Conservation (phyloP, 2,113 vertebrate genomes). For the Neotoma lepida region DNA sequence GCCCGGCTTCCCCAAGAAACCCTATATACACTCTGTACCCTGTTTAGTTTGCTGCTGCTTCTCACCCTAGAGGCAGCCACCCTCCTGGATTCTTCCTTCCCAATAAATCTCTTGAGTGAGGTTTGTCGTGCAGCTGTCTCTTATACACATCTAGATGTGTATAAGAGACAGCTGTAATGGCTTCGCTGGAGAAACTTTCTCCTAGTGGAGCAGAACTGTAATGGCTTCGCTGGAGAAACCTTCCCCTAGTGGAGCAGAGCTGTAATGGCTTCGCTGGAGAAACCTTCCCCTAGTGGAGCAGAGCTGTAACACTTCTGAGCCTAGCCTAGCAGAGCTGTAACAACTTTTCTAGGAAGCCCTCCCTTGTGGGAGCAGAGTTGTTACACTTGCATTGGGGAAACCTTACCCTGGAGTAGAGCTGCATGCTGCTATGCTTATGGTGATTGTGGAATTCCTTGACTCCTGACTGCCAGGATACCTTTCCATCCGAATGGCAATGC, state of each 20-base stretch:
- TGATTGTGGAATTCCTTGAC: not conserved
- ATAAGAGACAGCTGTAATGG: no score
- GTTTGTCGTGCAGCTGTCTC: no score
- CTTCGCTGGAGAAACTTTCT: no score
- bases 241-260: not conserved
- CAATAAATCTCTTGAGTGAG: not conserved
- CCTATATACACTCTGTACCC: not conserved
- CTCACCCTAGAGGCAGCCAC: not conserved
- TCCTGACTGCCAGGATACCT: not conserved
- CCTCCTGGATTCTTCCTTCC: not conserved
- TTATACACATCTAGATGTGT: no score
- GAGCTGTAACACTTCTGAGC: not conserved
- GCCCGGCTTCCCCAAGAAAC: not conserved
- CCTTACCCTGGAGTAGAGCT: not conserved
- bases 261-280: not conserved
- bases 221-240: no score
- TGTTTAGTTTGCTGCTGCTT: not conserved
- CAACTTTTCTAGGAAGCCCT: not conserved
- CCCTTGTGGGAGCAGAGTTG: not conserved
- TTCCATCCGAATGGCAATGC: not conserved
- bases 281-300: not conserved
- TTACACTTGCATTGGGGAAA: not conserved
- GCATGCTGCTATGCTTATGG: not conserved
- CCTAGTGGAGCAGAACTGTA: no score
- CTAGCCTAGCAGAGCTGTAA: no score